phyloP scores from a whole-genome alignment of 2,113 vertebrate species.

The Monopterus albus region DNA sequence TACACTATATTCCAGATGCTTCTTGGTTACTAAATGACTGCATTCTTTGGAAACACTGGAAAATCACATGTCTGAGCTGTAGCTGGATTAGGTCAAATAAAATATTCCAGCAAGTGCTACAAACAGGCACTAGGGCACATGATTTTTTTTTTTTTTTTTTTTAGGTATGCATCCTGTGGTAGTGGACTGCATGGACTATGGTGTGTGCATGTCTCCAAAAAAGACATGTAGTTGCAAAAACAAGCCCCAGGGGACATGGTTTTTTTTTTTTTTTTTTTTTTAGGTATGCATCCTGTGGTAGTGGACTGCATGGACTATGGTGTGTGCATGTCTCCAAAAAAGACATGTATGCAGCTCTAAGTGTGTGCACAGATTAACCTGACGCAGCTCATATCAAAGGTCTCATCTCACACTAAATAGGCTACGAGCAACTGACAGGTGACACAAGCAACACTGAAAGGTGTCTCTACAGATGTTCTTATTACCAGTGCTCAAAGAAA shows the following conservation, averaged over 20 bases:
- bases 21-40: conserved; percentile 52
- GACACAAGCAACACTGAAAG: conserved; percentile 33
- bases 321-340: conserved; percentile 24
- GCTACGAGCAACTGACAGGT: conserved; percentile 59
- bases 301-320: conserved; percentile 13
- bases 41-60: conserved; percentile 59
- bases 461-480: conserved; percentile 46
- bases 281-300: conserved; percentile 5
- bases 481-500: conserved; percentile 30
- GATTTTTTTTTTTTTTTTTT: too few relatives aligned
- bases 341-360: conserved; percentile 43
- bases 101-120: conserved; percentile 38
- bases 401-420: conserved; percentile 52
- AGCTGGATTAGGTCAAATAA: conserved; percentile 60
- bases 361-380: conserved; percentile 63
- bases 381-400: conserved; percentile 48
- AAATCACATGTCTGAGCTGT: conserved; percentile 49
- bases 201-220: conserved; percentile 25
- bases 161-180: conserved; percentile 8
- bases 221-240: conserved; percentile 42
- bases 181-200: conserved; percentile 9
- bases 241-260: conserved; percentile 8
- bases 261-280: too few relatives aligned
- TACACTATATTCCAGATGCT: conserved; percentile 61
- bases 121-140: conserved; percentile 12